Conservation (phyloP, 1,140 invertebrate species). For the Zophobas morio region DNA sequence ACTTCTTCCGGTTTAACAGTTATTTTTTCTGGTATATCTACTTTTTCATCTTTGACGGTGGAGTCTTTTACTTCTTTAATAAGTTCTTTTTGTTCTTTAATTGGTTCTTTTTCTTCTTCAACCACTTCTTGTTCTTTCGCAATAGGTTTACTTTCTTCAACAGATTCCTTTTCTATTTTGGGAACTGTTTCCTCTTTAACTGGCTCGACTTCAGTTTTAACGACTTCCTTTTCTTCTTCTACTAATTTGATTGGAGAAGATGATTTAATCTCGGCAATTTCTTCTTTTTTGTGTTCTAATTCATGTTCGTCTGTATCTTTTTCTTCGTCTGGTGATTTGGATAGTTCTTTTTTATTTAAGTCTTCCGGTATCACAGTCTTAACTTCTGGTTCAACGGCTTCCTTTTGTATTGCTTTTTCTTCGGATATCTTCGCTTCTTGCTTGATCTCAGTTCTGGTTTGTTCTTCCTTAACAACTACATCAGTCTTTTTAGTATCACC, state of each 20-base stretch:
- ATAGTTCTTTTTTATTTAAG: conserved; percentile 39
- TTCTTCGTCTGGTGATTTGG: conserved; percentile 41
- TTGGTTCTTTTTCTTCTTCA: conserved; percentile 23
- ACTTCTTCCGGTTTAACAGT: background rate
- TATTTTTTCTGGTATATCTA: background rate
- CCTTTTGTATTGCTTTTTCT: conserved; percentile 18
- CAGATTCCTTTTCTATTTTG: too few relatives aligned
- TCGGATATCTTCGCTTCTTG: conserved; percentile 4
- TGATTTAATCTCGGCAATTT: conserved; percentile 31
- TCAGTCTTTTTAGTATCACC: conserved; percentile 15
- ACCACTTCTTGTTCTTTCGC: background rate
- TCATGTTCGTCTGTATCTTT: conserved; percentile 44
- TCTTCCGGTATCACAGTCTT: conserved; percentile 35
- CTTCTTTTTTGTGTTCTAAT: conserved; percentile 41
- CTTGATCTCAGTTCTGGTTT: conserved; percentile 40
- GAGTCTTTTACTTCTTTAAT: conserved; percentile 41
- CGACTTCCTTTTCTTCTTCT: conserved; percentile 33
- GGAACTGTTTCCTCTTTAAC: too few relatives aligned
- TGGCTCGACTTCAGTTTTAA: conserved; percentile 2
- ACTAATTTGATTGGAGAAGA: background rate
- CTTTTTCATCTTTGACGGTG: conserved; percentile 1
- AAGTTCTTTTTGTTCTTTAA: conserved; percentile 38
- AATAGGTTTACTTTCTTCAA: too few relatives aligned
- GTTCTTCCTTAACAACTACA: conserved; percentile 18
- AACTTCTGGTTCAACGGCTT: conserved; percentile 11